These are phyloP conservation scores for Ariolimax columbianus DNA, from an alignment of 2,888 invertebrate genomes.

Conservation along the genomic window DNA sequence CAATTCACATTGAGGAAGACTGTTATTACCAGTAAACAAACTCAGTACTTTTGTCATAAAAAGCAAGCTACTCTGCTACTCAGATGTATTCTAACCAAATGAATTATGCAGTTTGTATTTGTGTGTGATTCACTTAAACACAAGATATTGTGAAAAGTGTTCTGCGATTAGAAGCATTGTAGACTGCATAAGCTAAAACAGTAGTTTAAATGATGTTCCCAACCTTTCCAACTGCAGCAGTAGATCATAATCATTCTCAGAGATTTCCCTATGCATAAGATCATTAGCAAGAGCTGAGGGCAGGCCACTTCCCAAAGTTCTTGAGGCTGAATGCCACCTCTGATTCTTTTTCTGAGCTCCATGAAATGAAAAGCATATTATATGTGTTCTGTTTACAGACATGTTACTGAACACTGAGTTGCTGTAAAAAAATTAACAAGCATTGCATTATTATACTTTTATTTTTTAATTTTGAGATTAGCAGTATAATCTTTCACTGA, in stretches of 20 bases:
- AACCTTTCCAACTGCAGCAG: slow-evolving; percentile 78
- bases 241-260: slow-evolving; percentile 77
- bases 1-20: too few relatives aligned
- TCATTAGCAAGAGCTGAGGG: slow-evolving; percentile 75
- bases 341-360: slow-evolving; percentile 73
- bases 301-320: slow-evolving; percentile 71
- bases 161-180: too few relatives aligned
- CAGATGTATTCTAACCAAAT: too few relatives aligned
- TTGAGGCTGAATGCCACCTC: slow-evolving; percentile 74
- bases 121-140: too few relatives aligned
- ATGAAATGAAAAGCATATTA: background rate
- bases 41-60: too few relatives aligned
- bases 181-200: background rate
- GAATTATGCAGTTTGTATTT: too few relatives aligned
- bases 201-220: background rate
- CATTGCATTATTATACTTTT: background rate
- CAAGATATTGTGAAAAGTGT: too few relatives aligned
- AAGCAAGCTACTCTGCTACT: too few relatives aligned
- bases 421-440: background rate
- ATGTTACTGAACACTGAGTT: background rate
- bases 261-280: slow-evolving; percentile 74
- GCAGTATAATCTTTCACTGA: background rate
- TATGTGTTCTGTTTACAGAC: background rate
- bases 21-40: too few relatives aligned
- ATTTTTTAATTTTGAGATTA: background rate